Evolutionary conservation across 2,113 vertebrate species (phyloP).

Genomic region (Chaenocephalus aceratus): DNA sequence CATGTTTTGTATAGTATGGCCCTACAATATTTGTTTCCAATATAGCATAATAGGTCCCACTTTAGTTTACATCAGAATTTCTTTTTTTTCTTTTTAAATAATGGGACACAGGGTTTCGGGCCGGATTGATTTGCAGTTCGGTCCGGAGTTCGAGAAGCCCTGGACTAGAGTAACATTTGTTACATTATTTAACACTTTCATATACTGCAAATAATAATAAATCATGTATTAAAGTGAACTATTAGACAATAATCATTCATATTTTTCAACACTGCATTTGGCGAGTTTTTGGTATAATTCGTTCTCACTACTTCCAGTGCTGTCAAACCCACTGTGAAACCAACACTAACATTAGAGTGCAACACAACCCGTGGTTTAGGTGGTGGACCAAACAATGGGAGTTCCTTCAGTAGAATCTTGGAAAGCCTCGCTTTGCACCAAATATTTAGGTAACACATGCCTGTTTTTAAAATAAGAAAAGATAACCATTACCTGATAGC

Average conservation of each 20-base stretch:
- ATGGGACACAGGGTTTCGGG: too few species aligned
- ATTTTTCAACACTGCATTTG: background rate
- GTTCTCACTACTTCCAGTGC: background rate
- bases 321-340: conserved; percentile 1
- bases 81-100: too few species aligned
- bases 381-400: too few species aligned
- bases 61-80: too few species aligned
- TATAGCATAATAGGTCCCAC: too few species aligned
- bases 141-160: too few species aligned
- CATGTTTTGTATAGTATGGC: too few species aligned
- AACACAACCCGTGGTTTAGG: background rate
- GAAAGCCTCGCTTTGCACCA: background rate
- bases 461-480: background rate
- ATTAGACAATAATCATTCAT: background rate
- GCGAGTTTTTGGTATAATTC: background rate
- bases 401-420: background rate
- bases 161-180: background rate
- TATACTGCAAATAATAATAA: background rate
- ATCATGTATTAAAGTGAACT: background rate
- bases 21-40: too few species aligned
- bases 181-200: background rate
- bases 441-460: background rate
- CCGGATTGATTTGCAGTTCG: too few species aligned
- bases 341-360: background rate
- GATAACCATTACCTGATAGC: background rate